Evolutionary conservation across 2,888 invertebrate species (phyloP), one percentile per base, ranked within the genome.

Genomic region (Agrotis segetum): DNA sequence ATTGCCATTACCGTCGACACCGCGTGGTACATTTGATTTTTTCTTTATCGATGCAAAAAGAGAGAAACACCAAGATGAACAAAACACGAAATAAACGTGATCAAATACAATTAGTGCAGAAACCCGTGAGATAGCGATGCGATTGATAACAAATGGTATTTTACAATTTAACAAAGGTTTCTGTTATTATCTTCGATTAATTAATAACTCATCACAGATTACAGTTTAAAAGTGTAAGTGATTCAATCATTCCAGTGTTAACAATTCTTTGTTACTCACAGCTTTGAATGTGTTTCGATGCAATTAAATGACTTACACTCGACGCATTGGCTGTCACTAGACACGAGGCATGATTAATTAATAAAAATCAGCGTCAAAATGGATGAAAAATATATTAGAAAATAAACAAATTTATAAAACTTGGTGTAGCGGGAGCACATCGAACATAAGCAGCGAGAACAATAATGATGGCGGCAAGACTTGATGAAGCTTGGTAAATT

Each of bases 1-100:
- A 98, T 98, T 92, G 98, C 98, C 97, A 98, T 98, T 95, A 99
- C 98, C 96, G 98, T 98, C 89, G 98, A 98, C 94, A 99, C 98
- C 95, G 98, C 98, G 97, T 98, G 98, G 97, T 98, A 98, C 98
- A 98, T 98, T 98, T 98, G 98, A 97, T 98, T 98, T 97, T 97
- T 97, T 97, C 97, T 97, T 96, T 95, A 95, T 94, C 91, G 96
- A 96, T 96, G 96, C 96, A 96, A 96, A 96, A 96, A 97, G 96
- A 95, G 92, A 96, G 94, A 96, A 96, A 95, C 94, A 96, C 85
- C 93, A 93, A 95, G 90, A 94, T 95, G 93, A 96, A 95, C 92
- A 95, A 90, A 93, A 93, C 88, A 89, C 88, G 89, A 91, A 87
- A 85, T 87, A 87, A 88, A 90, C 85, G 89, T 89, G 92, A 87